Conservation (phyloP, 1,140 invertebrate species). For the Camponotus pennsylvanicus region DNA sequence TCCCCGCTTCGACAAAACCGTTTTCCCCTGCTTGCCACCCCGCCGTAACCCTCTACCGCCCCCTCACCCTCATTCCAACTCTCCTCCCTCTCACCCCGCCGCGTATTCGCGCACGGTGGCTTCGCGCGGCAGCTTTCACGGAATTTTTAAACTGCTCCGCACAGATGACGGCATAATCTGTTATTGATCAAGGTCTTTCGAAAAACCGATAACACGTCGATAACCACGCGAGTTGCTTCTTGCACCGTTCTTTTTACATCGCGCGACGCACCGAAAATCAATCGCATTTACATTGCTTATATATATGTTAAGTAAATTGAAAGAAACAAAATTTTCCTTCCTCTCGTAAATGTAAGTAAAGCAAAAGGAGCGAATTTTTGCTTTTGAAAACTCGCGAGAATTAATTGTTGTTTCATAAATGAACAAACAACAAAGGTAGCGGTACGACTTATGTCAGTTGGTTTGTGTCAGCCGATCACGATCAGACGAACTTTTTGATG, state of each 20-base stretch:
- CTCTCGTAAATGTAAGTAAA: neutral
- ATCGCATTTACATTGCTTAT: neutral
- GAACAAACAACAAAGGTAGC: neutral
- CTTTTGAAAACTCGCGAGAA: neutral
- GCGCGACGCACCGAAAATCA: neutral
- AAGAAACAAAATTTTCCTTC: neutral
- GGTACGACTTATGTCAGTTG: constrained; percentile 52
- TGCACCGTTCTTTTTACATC: constrained; percentile 25
- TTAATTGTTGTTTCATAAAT: constrained; percentile 9
- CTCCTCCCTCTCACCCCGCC: no score
- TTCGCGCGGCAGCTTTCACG: constrained; percentile 82
- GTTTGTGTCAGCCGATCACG: constrained; percentile 49
- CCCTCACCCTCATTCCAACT: no score
- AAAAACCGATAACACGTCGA: constrained; percentile 78
- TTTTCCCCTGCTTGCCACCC: constrained; percentile 67
- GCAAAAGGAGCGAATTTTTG: neutral
- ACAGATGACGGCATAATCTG: constrained; percentile 85
- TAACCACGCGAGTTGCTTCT: constrained; percentile 72
- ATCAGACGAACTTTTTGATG: constrained; percentile 58
- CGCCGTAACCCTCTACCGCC: constrained; percentile 49
- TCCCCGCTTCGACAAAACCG: constrained; percentile 70
- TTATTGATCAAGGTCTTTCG: constrained; percentile 83
- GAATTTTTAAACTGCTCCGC: constrained; percentile 84
- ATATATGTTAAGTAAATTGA: neutral
- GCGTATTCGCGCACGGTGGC: constrained; percentile 67